Evolutionary conservation across 2,113 vertebrate species (phyloP), one percentile per base, ranked within the genome.

Genomic region (Cygnus buccinator): DNA sequence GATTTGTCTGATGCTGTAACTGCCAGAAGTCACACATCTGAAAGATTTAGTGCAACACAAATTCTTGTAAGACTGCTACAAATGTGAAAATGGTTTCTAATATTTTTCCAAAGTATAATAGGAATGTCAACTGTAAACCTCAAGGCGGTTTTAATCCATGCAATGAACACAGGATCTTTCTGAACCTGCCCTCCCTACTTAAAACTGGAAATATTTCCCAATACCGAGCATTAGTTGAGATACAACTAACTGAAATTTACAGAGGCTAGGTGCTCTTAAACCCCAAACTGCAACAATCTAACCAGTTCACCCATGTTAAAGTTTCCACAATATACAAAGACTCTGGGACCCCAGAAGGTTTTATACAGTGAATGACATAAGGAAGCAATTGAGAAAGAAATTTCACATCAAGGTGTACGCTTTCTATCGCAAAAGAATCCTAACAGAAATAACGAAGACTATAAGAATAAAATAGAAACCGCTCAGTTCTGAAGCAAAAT

Each of bases 81-180:
- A 87, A 76, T 9, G 57, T 55, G 70, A 84, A 84, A 91, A 82
- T 9, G 9, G 58, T 76, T 94, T 50, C 74, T 54, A 44, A 44
- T 78, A 15, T 72, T 77, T 76, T 88, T 86, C 80, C 76, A 46
- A 91, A 89, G 80, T 25, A 44, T 92, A 70, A 63, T 4, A 95
- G 93, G 89, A 96, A 92, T 95, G 95, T 96, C 54, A 61, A 84
- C 14, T 65, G 77, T 81, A 90, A 95, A 89, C 54, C 62, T 89
- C 81, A 33, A 75, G 78, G 73, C 74, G 76, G 89, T 70, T 76
- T 82, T 39, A 82, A 91, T 74, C 87, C 80, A 66, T 35, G 70
- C 62, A 78, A 61, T 50, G 70, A 89, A 92, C 80, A 62, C 80
- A 35, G 57, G 3, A 66, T 22, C 73, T 87, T 84, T 84, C 77